phyloP scores from a whole-genome alignment of 2,888 invertebrate genomes.

The Dasysyrphus albostriatus region DNA sequence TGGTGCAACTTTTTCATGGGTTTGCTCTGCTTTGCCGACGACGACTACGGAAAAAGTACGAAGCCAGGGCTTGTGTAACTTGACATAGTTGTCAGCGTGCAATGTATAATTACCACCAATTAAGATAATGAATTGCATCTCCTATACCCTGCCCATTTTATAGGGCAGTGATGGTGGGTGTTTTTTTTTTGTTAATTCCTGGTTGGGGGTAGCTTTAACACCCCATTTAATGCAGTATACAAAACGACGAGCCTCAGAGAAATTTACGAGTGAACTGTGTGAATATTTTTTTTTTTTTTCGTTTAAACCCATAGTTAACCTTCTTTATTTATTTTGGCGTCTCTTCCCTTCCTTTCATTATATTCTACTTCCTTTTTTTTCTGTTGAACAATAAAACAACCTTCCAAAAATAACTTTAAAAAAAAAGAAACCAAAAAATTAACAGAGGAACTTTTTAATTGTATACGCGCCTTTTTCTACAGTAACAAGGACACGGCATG shows the following conservation, averaged over 20 bases:
- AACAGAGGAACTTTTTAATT: constrained; percentile 75
- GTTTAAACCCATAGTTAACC: constrained; percentile 60
- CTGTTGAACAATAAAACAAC: constrained; percentile 57
- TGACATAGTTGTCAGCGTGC: constrained; percentile 82
- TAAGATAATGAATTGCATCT: constrained; percentile 83
- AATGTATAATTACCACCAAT: constrained; percentile 83
- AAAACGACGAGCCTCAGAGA: constrained; percentile 33
- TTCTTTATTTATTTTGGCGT: constrained; percentile 74
- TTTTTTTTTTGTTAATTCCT: constrained; percentile 5
- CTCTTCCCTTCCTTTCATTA: constrained; percentile 50
- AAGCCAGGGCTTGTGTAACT: constrained; percentile 76
- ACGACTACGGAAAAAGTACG: no score
- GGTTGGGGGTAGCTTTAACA: constrained; percentile 34
- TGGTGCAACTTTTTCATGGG: constrained; percentile 39
- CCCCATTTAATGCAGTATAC: constrained; percentile 68
- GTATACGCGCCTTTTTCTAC: constrained; percentile 75
- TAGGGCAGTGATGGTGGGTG: constrained; percentile 71
- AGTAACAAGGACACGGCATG: constrained; percentile 75
- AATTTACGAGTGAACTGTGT: constrained; percentile 71
- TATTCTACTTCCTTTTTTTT: not conserved
- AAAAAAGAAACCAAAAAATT: constrained; percentile 51
- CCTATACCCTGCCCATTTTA: constrained; percentile 33
- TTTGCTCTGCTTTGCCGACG: constrained; percentile 12
- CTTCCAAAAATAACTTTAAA: constrained; percentile 27
- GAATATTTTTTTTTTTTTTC: constrained; percentile 41